Base-by-base conservation (phyloP, 2,888 invertebrate genomes). In the Perizoma flavofasciatum region DNA sequence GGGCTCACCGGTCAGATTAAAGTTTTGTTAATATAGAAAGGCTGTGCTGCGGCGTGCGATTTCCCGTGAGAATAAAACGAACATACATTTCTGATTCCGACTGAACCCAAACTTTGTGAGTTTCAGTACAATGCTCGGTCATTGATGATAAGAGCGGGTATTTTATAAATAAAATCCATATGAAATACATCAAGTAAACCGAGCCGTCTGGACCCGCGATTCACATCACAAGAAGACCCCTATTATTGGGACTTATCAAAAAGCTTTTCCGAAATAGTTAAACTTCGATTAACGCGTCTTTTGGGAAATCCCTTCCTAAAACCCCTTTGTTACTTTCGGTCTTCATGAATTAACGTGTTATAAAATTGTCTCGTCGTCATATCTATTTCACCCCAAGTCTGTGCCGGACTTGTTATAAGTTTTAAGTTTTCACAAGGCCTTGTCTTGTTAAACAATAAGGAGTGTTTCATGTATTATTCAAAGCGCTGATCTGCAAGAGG, bases 381-480 rank as follows among this genome's bases (percentile, higher is more conserved):
- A 43, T 50, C 10, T 40, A 41, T 47, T 22, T 48, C 34, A 10
- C 33, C 34, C 34, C 45, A 50, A 34, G 33, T 1, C 41, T 41
- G 8, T 22, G 22, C 5, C 34, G 6, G 40, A 4, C 9, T n/a
- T 33, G 10, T 10, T 37, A 34, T 5, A 5, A 41, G 43, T 5
- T 10, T 41, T 45, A 35, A 22, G 43, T 43, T 47, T 51, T 47
- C 43, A 48, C 32, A 44, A 22, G 22, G 22, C 22, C 22, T 6
- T 8, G 39, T 48, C 48, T 55, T 60, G 50, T 48, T 51, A 55
- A 60, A 60, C 55, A 60, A 55, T 60, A 60, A 51, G 43, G 68
- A 72, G 65, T 78, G 78, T 83, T 82, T 82, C 83, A 86, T 87
- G 83, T 85, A 84, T 87, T 86, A 88, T 87, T 87, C 86, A 88